Evolutionary conservation across 2,888 invertebrate genomes (phyloP), one percentile per base, ranked within the genome.

Genomic region (Lymantria dispar): DNA sequence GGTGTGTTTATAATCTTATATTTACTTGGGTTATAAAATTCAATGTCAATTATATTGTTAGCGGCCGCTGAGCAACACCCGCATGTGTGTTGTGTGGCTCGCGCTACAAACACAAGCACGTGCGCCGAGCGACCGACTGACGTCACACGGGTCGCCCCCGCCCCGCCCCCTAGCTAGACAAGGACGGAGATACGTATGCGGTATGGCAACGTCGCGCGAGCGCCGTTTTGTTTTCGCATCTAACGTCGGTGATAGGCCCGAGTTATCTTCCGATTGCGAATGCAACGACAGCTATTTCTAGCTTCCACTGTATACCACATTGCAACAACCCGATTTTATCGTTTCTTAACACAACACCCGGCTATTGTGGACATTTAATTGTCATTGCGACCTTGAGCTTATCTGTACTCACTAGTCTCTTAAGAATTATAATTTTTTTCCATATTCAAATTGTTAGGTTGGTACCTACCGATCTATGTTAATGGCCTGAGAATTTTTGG

Each of bases 61-160:
- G 72, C 72, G 68, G 70, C 59, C 64, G 68, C 72, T 72, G 70
- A 70, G 57, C 58, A 56, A 61, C 62, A 70, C 76, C 76, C 80
- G 79, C 81, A 80, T 85, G 87, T 85, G 86, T 85, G 82, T 81
- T 85, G 86, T 85, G 82, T 82, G 79, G 77, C 74, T 73, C 79
- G 79, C 82, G 83, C 81, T 81, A 86, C 88, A 87, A 87, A 87
- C 88, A 89, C 88, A 84, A 85, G 87, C 90, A 89, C 90, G 90
- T 88, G 88, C 86, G 85, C 73, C 62, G 74, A 79, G 71, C 81
- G 76, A 68, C 64, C 70, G 73, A 69, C 79, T 89, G 86, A 88
- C 86, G 82, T 85, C 85, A 84, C 78, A 52, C 62, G 74, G 83
- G 78, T 80, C 80, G 82, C 81, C 75, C 74, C 76, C 79, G 77